Evolutionary conservation across 2,797 vertebrate species (phyloP).

Genomic region (Intellagama lesueurii): DNA sequence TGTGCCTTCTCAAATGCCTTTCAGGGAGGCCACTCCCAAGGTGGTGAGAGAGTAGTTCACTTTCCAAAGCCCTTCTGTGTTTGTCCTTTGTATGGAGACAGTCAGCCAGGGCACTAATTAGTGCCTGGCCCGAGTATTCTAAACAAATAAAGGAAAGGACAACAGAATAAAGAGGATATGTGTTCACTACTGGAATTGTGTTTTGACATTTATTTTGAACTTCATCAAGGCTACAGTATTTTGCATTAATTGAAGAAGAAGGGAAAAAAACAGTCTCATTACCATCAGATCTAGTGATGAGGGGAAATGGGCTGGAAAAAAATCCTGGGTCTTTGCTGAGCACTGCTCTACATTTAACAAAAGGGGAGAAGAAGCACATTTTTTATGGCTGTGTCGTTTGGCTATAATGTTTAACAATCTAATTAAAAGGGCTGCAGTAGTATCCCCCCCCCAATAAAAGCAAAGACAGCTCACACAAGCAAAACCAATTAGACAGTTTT

Average conservation of each 20-base stretch:
- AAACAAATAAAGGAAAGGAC: conserved; percentile 64
- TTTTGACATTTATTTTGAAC: conserved; percentile 78
- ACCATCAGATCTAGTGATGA: conserved; percentile 77
- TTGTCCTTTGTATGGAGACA: conserved; percentile 35
- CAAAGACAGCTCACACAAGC: conserved; percentile 78
- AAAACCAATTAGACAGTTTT: conserved; percentile 86
- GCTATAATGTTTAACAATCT: conserved; percentile 86
- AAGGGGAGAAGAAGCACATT: conserved; percentile 79
- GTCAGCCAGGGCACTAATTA: conserved; percentile 78
- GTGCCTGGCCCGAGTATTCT: conserved; percentile 55
- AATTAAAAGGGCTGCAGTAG: conserved; percentile 81
- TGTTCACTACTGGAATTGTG: conserved; percentile 73
- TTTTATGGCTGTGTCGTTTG: conserved; percentile 77
- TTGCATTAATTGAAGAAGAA: conserved; percentile 75
- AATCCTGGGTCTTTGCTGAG: conserved; percentile 76
- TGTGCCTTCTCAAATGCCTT: conserved; percentile 38
- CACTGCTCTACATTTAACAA: conserved; percentile 77
- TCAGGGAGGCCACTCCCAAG: conserved; percentile 65
- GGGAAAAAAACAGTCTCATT: conserved; percentile 73
- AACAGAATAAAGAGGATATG: conserved; percentile 70
- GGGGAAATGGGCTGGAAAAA: conserved; percentile 81
- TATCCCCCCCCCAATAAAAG: conserved; percentile 78
- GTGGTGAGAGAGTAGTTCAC: conserved; percentile 59
- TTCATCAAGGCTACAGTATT: conserved; percentile 76
- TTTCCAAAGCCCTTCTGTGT: conserved; percentile 60